Base-by-base conservation (phyloP, 2,113 vertebrate genomes). In the Pseudorectes ferrugineus region DNA sequence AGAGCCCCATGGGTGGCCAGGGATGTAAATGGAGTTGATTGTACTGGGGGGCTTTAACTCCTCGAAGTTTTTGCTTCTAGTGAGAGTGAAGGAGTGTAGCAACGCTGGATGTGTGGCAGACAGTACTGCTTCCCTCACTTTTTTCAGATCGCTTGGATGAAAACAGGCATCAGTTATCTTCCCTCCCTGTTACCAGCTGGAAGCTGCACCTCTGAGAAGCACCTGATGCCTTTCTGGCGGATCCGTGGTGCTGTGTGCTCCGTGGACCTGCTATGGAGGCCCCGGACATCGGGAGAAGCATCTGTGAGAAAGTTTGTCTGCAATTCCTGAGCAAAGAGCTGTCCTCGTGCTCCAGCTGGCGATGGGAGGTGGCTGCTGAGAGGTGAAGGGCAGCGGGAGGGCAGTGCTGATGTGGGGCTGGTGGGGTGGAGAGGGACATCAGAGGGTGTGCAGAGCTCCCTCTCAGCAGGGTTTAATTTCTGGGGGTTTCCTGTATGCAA, bases 211-310 rank as follows among this genome's bases (percentile, higher is more conserved):
- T 67, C 76, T 46, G 35, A 59, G 54, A 11, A 3, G 48, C 36
- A 23, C 23, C 52, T 58, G 52, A 15, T 29, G 46, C 42, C 31
- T 62, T 71, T 28, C 82, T 83, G 72, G 72, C 67, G 61, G 49
- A 31, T 55, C 31, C 21, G 5, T 0, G 2, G 21, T 28, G 65
- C n/a, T 74, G 3, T 22, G 51, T 38, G n/a, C n/a, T 62, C 48
- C 11, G 2, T 45, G 45, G 29, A 23, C 16, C 52, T 23, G 42
- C 17, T 48, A 11, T 3, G 0, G 0, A n/a, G 65, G 16, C 45
- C 7, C 45, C 59, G 59, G 49, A 24, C 31, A 42, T 23, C 33
- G 54, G 65, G 19, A 77, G 45, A 40, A n/a, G 38, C 48, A n/a
- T 22, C 48, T 38, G 31, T 18, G 54, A 25, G 54, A 31, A 70